Base-by-base conservation (phyloP, 2,888 invertebrate species). In the Volucella bombylans region DNA sequence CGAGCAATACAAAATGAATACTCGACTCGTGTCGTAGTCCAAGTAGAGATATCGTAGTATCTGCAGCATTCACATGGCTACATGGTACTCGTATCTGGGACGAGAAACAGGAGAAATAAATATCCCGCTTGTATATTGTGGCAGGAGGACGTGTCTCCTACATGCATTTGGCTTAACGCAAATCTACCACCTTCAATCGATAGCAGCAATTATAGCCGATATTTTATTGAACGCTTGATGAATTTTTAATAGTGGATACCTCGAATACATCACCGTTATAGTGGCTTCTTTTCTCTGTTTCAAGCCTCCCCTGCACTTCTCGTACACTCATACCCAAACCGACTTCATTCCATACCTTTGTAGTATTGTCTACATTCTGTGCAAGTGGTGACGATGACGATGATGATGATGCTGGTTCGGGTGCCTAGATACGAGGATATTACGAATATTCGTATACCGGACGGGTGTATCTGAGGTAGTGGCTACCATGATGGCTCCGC, bases 161-260 rank as follows among this genome's bases (percentile, higher is more conserved):
- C 81, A 81, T 81, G 85, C 85, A 85, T 85, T 85, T 81, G 81
- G 85, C 81, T 76, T 82, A 86, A 83, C 79, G 69, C 79, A 86
- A 86, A 83, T 86, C 86, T 69, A 79, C 82, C 86, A 74, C 86
- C 86, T 83, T 82, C 86, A 87, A 87, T 87, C 87, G 87, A 87
- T 87, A 87, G 87, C 87, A 87, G 87, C 87, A 87, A 87, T 87
- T 88, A 88, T 87, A 87, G 85, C 82, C 86, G 87, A 88, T 88
- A 88, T 87, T 88, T 88, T 88, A 88, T 88, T 88, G 86, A 88
- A 87, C 87, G 87, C 86, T 79, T 86, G 87, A 88, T 88, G 87
- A 88, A 88, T 88, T 88, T 88, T 88, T 88, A 88, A 88, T 86
- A 87, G 86, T 76, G 83, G 87, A 81, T 82, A 82, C 83, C 76